Percentiles rank a stretch among this genome's conserved stretches.
These are phyloP conservation scores for Lysiphlebus fabarum DNA, from an alignment of 1,140 invertebrate genomes.

Conservation along the genomic window DNA sequence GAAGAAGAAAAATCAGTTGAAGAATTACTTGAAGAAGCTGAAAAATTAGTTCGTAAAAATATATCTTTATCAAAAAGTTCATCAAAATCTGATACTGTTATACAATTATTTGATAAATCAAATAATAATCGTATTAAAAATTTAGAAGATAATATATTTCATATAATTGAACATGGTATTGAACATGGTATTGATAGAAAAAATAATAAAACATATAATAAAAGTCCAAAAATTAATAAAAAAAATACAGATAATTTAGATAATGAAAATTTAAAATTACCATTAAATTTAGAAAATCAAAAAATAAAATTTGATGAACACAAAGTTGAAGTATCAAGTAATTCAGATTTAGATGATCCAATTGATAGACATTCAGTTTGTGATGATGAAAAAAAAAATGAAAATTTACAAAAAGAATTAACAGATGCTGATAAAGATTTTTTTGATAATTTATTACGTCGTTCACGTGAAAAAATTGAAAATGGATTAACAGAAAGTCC, in stretches of 20 bases:
- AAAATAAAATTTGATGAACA: constrained; percentile 46
- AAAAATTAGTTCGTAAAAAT: constrained; percentile 47
- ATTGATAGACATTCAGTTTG: constrained; percentile 50
- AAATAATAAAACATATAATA: constrained; percentile 38
- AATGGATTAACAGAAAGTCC: constrained; percentile 45
- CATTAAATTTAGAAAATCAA: constrained; percentile 40
- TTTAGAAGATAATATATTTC: constrained; percentile 50
- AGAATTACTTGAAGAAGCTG: constrained; percentile 49
- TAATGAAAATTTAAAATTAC: constrained; percentile 36
- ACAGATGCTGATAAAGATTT: constrained; percentile 53
- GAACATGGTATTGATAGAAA: constrained; percentile 47
- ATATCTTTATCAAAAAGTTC: constrained; percentile 41
- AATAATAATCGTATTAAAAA: constrained; percentile 31
- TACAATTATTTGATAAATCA: constrained; percentile 29
- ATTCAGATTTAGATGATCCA: constrained; percentile 49
- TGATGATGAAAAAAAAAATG: constrained; percentile 41
- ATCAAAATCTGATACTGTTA: constrained; percentile 38
- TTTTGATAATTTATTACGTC: constrained; percentile 44
- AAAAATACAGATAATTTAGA: constrained; percentile 32
- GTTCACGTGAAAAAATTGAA: constrained; percentile 42
- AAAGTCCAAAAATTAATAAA: constrained; percentile 40
- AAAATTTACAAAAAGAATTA: constrained; percentile 50
- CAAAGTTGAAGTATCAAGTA: constrained; percentile 46
- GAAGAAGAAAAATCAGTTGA: constrained; percentile 50
- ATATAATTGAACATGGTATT: constrained; percentile 46